Evolutionary conservation across 2,797 vertebrate species (phyloP), one percentile per base, ranked within the genome.

Genomic region (Rhabdomys pumilio): DNA sequence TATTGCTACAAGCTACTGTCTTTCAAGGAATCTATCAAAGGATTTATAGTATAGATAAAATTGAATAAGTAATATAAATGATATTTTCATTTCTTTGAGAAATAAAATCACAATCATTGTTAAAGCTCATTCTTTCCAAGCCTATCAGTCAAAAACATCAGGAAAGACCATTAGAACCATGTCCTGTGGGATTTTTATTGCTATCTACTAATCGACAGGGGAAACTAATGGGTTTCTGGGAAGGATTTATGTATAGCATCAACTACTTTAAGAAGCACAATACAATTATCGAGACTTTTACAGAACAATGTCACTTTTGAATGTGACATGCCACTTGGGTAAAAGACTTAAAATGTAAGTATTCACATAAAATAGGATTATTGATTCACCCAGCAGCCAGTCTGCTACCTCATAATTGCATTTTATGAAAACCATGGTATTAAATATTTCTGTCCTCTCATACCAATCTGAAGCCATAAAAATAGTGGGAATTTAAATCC

Each of bases 181-280:
- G 89, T 93, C 92, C 73, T 94, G n/a, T 87, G 87, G 92, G 89
- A 95, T 83, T 90, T 89, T 97, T 97, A 91, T 97, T 96, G 77
- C 96, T 95, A 85, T 89, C 97, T 96, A 96, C 90, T 95, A 96
- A 82, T 76, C 38, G 96, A 96, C 91, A 91, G 59, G 95, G 98
- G 94, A 97, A 86, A 95, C 86, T 98, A 98, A 98, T 97, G 95
- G 87, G 91, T 97, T 98, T 97, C 96, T 97, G 53, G 96, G 83
- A 95, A 96, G 96, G 95, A 97, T 96, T 96, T 96, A 90, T 95
- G 79, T 96, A 80, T 38, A 96, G 38, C 96, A 67, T 96, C 97
- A 98, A 96, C n/a, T 83, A 38, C 79, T 97, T 91, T 80, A 79
- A 97, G 93, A 97, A 57, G 61, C 69, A 94, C 57, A 87, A 76